phyloP scores from a whole-genome alignment of 2,797 vertebrate genomes.

The Ceryle rudis region DNA sequence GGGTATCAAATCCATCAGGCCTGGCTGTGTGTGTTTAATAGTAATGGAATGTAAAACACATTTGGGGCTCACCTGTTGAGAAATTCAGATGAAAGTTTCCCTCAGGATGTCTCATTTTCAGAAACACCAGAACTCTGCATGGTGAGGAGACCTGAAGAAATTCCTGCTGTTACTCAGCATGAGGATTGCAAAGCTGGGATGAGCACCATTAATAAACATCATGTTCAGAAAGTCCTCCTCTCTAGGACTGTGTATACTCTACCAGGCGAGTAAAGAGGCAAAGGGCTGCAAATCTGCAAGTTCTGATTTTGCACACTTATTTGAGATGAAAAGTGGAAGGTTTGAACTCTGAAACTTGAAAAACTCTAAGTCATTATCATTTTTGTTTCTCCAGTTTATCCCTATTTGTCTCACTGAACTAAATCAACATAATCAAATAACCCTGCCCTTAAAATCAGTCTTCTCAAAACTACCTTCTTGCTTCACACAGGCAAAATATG shows the following conservation, averaged over 20 bases:
- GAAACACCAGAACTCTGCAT: neutral
- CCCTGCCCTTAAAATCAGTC: neutral
- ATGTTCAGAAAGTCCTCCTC: neutral
- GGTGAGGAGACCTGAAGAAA: neutral
- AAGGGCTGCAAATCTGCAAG: neutral
- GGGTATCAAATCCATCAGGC: neutral
- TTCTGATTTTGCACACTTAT: accelerated
- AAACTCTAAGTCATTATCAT: neutral
- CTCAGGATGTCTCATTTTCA: neutral
- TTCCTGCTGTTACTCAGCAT: neutral
- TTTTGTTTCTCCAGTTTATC: neutral
- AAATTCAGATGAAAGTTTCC: neutral
- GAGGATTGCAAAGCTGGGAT: neutral
- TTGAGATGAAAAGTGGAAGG: neutral
- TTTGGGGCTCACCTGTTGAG: constrained; percentile 19
- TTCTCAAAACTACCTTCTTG: neutral
- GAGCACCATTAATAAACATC: neutral
- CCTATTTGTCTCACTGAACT: neutral
- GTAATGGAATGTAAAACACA: neutral
- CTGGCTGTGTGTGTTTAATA: neutral
- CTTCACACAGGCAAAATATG: neutral
- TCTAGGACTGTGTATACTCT: neutral
- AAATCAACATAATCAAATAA: neutral
- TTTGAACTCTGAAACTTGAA: neutral
- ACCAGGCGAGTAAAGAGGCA: neutral